Evolutionary conservation across 2,888 invertebrate species (phyloP), one percentile per base, ranked within the genome.

Genomic region (Melanostoma scalare): DNA sequence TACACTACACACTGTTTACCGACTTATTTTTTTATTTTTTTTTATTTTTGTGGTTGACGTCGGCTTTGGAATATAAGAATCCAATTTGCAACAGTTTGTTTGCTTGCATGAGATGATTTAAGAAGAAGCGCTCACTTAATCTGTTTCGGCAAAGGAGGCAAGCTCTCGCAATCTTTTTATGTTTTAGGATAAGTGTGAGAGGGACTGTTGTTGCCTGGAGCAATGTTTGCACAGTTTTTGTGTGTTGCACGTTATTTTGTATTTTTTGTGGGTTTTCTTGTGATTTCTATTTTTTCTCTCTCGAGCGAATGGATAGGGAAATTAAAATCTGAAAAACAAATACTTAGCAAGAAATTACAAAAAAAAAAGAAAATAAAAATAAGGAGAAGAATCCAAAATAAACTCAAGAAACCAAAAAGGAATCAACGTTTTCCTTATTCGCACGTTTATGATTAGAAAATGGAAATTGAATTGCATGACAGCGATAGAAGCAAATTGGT

Each of bases 1-100:
- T 42, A 31, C 56, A n/a, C n/a, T 20, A 20, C 20, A 20, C 20
- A 20, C 20, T 68, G 40, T 63, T 63, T 73, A 69, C 55, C n/a
- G 50, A 65, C 20, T 20, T n/a, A n/a, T n/a, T n/a, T 46, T 53
- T 65, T 53, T 31, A 9, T 48, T n/a, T 48, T 3, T 58, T 58
- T 69, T 48, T 60, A 2, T 20, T 31, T 36, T 8, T 20, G 20
- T 52, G 48, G 40, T 55, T 61, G 50, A 65, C 30, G 55, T 40
- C 56, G 71, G 44, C 4, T n/a, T 58, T 73, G 9, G 38, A n/a
- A 69, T 77, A 72, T 53, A 38, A 72, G 79, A 75, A 84, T 84
- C 69, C 84, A 84, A 84, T 84, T 84, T 79, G 84, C 84, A 84
- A 84, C 84, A 84, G 84, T 84, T 84, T 84, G 84, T 84, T 84